A percentile compares a stretch with the other conserved stretches of the same genome.
These are phyloP conservation scores for Calephelis nemesis DNA, from an alignment of 1,140 invertebrate species.

Conservation along the genomic window DNA sequence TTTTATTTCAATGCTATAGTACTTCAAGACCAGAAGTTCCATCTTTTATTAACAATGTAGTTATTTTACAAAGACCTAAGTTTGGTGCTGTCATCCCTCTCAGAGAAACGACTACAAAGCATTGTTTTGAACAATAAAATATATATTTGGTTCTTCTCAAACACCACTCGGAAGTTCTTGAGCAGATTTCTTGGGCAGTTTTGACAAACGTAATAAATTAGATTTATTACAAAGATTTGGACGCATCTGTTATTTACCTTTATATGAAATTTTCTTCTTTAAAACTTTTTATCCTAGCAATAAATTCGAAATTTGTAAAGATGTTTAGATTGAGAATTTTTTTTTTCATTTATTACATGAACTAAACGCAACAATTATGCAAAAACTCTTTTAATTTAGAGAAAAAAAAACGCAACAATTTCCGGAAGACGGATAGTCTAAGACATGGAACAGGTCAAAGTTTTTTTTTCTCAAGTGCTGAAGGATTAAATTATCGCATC, in stretches of 20 bases:
- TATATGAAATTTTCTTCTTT: too few species aligned
- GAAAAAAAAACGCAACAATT: too few species aligned
- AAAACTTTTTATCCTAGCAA: too few species aligned
- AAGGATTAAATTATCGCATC: too few species aligned
- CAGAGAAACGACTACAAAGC: constrained; percentile 13
- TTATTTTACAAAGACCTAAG: constrained; percentile 12
- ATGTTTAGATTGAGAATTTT: too few species aligned
- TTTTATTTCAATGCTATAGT: neutral
- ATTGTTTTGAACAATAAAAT: constrained; percentile 17
- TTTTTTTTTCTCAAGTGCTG: too few species aligned
- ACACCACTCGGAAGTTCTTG: neutral
- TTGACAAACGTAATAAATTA: constrained; percentile 14
- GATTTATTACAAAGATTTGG: constrained; percentile 6
- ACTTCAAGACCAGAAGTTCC: neutral
- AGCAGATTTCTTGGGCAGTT: constrained; percentile 3
- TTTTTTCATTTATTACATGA: too few species aligned
- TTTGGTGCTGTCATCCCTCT: constrained; percentile 1
- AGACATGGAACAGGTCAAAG: too few species aligned
- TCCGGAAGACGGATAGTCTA: too few species aligned
- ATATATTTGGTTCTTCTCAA: constrained; percentile 4
- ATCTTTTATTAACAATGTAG: constrained; percentile 15
- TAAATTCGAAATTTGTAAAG: too few species aligned
- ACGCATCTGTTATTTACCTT: neutral
- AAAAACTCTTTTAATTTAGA: too few species aligned
- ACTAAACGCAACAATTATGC: too few species aligned